These are phyloP conservation scores for Syngnathoides biaculeatus DNA, from an alignment of 2,113 vertebrate genomes.

Conservation along the genomic window DNA sequence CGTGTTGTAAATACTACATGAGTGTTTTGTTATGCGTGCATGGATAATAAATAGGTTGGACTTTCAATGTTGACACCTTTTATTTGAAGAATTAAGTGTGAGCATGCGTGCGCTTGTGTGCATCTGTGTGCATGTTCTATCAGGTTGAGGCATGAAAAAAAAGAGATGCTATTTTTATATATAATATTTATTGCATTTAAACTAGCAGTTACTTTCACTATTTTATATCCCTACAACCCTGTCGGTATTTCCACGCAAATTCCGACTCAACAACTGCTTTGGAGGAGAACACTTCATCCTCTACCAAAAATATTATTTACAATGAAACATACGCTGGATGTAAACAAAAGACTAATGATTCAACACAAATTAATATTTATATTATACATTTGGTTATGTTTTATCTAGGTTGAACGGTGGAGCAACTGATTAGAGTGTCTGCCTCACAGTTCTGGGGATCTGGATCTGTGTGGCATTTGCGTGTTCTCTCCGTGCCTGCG, in stretches of 20 bases:
- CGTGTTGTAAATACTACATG: neutral
- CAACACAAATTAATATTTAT: too few species aligned
- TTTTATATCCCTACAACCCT: neutral
- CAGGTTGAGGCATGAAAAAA: neutral
- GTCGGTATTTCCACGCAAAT: neutral
- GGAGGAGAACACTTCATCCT: too few species aligned
- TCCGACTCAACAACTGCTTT: neutral
- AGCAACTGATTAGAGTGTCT: too few species aligned
- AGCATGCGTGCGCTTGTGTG: neutral
- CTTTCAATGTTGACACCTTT: neutral
- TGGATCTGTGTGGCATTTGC: too few species aligned
- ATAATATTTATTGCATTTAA: neutral
- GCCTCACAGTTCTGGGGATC: too few species aligned
- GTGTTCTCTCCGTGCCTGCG: too few species aligned
- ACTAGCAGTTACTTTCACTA: neutral
- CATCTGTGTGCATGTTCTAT: neutral
- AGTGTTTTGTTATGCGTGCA: neutral
- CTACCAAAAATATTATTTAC: too few species aligned
- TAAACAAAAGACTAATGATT: neutral
- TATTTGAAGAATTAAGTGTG: neutral
- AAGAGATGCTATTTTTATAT: neutral
- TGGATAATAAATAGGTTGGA: neutral
- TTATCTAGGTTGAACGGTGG: too few species aligned
- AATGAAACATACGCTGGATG: too few species aligned
- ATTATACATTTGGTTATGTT: too few species aligned